These are phyloP conservation scores for Pollachius pollachius DNA, from an alignment of 2,113 vertebrate genomes.

Conservation along the genomic window DNA sequence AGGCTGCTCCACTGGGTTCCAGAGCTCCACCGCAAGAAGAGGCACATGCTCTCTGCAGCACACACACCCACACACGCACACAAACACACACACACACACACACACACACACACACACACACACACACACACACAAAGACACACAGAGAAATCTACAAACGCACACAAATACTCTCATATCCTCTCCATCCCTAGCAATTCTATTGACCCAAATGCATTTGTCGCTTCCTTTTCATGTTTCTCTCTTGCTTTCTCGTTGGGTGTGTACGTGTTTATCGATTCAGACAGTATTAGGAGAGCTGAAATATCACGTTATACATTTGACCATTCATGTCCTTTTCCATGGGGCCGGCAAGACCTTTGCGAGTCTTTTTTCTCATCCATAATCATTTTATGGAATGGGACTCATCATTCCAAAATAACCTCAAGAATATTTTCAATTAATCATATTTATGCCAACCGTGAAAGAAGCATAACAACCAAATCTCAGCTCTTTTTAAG, in stretches of 20 bases:
- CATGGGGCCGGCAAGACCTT: neutral
- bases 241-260: slow-evolving; percentile 59
- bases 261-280: slow-evolving; percentile 55
- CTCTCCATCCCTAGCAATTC: slow-evolving; percentile 58
- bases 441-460: neutral
- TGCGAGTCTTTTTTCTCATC: neutral
- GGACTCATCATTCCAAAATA: neutral
- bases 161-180: slow-evolving; percentile 39
- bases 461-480: neutral
- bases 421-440: neutral
- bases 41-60: slow-evolving; percentile 13
- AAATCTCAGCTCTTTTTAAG: slow-evolving; percentile 13
- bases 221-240: slow-evolving; percentile 36
- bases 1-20: neutral
- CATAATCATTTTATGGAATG: neutral
- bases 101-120: slow-evolving; percentile 13
- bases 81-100: slow-evolving; percentile 8
- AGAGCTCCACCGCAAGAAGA: too few species aligned
- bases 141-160: slow-evolving; percentile 4
- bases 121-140: slow-evolving; percentile 15
- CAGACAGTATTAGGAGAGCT: slow-evolving; percentile 38
- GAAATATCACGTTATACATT: slow-evolving; percentile 57
- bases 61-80: slow-evolving; percentile 23
- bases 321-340: slow-evolving; percentile 49
- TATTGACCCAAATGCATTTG: slow-evolving; percentile 62